Evolutionary conservation across 2,113 vertebrate genomes (phyloP).

Genomic region (Marmota monax): DNA sequence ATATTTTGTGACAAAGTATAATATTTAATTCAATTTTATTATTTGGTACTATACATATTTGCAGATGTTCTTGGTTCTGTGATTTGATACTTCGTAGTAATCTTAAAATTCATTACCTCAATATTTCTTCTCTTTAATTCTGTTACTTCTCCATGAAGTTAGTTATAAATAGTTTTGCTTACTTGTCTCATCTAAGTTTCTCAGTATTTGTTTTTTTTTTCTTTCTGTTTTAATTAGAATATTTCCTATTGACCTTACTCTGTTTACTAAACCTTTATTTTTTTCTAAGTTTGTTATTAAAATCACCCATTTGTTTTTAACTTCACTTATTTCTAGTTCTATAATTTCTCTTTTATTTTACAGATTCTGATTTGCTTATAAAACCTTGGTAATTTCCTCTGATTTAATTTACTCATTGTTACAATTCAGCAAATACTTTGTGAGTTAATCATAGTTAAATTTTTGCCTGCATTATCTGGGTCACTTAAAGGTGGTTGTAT

Average conservation of each 20-base stretch:
- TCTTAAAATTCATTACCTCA: neutral
- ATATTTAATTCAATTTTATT: neutral
- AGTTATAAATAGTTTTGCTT: neutral
- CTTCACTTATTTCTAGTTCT: neutral
- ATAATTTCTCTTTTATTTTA: neutral
- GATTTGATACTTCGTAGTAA: neutral
- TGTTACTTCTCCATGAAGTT: neutral
- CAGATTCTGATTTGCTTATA: neutral
- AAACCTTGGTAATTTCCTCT: neutral
- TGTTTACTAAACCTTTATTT: neutral
- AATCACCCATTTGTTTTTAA: neutral
- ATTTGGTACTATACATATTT: neutral
- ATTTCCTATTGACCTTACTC: neutral
- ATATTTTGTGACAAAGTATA: neutral
- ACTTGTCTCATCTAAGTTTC: neutral
- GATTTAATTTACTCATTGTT: neutral
- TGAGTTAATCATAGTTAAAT: neutral
- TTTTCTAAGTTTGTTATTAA: neutral
- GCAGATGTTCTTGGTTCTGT: neutral
- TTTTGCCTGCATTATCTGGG: neutral
- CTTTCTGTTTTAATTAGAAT: neutral
- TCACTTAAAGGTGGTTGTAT: neutral
- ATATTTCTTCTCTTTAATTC: neutral
- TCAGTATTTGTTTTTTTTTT: neutral
- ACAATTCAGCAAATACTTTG: too few species aligned